Conservation (phyloP, 2,888 invertebrate genomes). For the Timandra comae region DNA sequence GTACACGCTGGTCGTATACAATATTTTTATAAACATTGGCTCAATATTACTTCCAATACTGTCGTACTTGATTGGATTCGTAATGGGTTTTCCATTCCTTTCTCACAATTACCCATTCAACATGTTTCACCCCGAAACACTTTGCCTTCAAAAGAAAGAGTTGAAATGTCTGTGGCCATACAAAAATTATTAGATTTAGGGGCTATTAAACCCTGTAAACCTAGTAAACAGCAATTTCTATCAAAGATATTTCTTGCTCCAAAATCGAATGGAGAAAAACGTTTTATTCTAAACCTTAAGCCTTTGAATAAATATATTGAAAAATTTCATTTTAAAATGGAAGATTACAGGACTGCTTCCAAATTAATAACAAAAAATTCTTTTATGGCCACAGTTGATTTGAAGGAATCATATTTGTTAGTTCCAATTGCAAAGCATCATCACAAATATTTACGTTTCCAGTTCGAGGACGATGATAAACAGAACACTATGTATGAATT, state of each 20-base stretch:
- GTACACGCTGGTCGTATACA: background rate
- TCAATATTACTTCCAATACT: conserved; percentile 11
- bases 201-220: conserved; percentile 13
- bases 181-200: conserved; percentile 16
- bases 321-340: conserved; percentile 22
- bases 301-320: conserved; percentile 16
- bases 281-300: conserved; percentile 22
- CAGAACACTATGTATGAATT: conserved; percentile 10
- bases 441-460: conserved; percentile 19
- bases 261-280: conserved; percentile 15
- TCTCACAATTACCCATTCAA: conserved; percentile 4
- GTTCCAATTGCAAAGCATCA: conserved; percentile 7
- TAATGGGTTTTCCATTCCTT: conserved; percentile 7
- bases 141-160: conserved; percentile 2
- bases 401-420: conserved; percentile 20
- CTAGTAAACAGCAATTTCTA: conserved; percentile 9
- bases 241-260: conserved; percentile 17
- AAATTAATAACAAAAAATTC: conserved; percentile 10
- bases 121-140: background rate
- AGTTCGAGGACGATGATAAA: conserved; percentile 5
- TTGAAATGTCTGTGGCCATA: conserved; percentile 12
- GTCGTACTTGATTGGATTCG: conserved; percentile 12
- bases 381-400: conserved; percentile 17
- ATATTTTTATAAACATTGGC: conserved; percentile 18
- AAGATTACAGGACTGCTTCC: conserved; percentile 18